Percentiles rank a stretch among this genome's conserved stretches.
phyloP scores from a whole-genome alignment of 2,113 vertebrate genomes.

The Copsychus sechellarum region DNA sequence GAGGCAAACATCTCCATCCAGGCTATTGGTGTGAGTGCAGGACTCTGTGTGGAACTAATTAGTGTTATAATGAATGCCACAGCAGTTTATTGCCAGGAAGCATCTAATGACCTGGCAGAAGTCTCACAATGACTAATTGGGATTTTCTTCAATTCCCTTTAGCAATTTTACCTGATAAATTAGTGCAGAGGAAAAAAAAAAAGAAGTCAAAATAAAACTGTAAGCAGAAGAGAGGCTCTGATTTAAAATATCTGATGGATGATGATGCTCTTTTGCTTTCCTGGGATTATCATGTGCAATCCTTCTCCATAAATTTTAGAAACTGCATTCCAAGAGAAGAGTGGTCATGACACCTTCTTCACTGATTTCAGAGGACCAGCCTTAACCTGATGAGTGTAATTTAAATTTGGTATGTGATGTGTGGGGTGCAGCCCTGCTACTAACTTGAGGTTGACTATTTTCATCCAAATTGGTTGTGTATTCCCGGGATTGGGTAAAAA shows the following conservation, averaged over 20 bases:
- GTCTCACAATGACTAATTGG: neutral
- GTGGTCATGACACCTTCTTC: neutral
- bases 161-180: neutral
- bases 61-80: neutral
- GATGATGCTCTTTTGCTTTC: neutral
- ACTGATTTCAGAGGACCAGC: neutral
- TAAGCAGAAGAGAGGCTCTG: neutral
- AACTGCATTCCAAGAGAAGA: neutral
- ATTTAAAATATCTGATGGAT: neutral
- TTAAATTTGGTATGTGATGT: accelerated
- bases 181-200: neutral
- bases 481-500: neutral
- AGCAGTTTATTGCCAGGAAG: neutral
- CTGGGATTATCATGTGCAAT: accelerated
- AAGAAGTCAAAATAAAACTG: neutral
- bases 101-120: neutral
- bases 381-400: too few species aligned
- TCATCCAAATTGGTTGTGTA: neutral
- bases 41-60: neutral
- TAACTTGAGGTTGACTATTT: neutral
- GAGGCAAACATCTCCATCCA: neutral
- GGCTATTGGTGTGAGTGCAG: neutral
- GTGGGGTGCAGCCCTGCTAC: neutral
- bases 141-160: neutral
- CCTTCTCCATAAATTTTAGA: neutral